phyloP scores from a whole-genome alignment of 2,113 vertebrate species.

The Tragelaphus strepsiceros region DNA sequence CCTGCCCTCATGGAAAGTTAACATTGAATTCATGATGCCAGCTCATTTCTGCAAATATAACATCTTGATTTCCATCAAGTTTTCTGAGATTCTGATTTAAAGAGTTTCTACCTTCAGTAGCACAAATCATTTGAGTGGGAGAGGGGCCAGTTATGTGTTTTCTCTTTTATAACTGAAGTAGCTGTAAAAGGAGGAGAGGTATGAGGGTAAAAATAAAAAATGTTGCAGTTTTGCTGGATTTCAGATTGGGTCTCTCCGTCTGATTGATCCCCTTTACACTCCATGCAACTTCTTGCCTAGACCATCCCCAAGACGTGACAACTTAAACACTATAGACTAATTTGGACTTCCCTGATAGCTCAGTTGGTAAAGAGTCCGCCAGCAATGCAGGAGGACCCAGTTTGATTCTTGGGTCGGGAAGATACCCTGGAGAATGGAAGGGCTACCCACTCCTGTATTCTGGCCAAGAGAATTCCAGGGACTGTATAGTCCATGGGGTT shows the following conservation, averaged over 20 bases:
- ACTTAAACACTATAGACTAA: neutral
- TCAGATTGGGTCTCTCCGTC: neutral
- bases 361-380: neutral
- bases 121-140: neutral
- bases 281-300: neutral
- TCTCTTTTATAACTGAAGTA: neutral
- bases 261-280: neutral
- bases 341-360: neutral
- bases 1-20: neutral
- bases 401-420: neutral
- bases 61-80: neutral
- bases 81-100: slow-evolving; percentile 12
- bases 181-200: neutral
- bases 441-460: neutral
- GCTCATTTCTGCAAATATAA: neutral
- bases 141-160: neutral
- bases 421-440: neutral
- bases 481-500: neutral
- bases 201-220: neutral
- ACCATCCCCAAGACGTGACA: neutral
- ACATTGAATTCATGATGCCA: neutral
- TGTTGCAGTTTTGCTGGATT: neutral
- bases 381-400: neutral
- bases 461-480: neutral
- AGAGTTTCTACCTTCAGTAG: neutral